Percentiles rank a stretch among this genome's conserved stretches.
phyloP scores from a whole-genome alignment of 1,140 invertebrate genomes.

The Drosophila sulfurigaster region DNA sequence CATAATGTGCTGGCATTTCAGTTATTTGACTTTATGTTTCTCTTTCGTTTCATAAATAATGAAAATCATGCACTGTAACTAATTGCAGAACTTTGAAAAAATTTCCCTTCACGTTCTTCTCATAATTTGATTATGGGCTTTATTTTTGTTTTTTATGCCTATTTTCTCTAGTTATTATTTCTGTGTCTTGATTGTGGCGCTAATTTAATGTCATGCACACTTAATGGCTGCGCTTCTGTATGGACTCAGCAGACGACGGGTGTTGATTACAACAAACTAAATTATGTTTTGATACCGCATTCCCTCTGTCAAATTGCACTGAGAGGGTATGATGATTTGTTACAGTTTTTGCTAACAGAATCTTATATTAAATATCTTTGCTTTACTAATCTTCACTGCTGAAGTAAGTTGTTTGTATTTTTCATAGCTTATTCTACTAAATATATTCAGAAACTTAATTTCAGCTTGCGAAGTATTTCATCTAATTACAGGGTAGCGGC shows the following conservation, averaged over 20 bases:
- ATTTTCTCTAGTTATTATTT: conserved; percentile 1
- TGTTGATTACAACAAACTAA: conserved; percentile 73
- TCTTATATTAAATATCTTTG: background rate
- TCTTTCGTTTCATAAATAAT: conserved; percentile 15
- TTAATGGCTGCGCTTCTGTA: conserved; percentile 49
- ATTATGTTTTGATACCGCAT: conserved; percentile 40
- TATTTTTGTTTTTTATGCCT: conserved; percentile 41
- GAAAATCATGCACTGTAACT: conserved; percentile 72
- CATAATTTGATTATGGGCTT: conserved; percentile 76
- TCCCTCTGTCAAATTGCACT: background rate
- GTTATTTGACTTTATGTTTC: conserved; percentile 12
- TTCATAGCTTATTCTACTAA: background rate
- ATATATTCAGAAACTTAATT: too few relatives aligned
- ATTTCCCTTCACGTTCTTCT: conserved; percentile 50
- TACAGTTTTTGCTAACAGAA: background rate
- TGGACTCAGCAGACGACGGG: conserved; percentile 25
- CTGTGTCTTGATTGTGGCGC: conserved; percentile 59
- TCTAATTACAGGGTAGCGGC: background rate
- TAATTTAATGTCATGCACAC: conserved; percentile 74
- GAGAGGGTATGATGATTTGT: background rate
- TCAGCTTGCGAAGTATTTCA: background rate
- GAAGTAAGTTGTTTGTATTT: background rate
- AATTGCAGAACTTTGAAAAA: conserved; percentile 54
- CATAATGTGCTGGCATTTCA: conserved; percentile 24
- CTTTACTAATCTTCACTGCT: background rate